Conservation (phyloP, 2,888 invertebrate species). For the Hirtodrosophila cameraria region DNA sequence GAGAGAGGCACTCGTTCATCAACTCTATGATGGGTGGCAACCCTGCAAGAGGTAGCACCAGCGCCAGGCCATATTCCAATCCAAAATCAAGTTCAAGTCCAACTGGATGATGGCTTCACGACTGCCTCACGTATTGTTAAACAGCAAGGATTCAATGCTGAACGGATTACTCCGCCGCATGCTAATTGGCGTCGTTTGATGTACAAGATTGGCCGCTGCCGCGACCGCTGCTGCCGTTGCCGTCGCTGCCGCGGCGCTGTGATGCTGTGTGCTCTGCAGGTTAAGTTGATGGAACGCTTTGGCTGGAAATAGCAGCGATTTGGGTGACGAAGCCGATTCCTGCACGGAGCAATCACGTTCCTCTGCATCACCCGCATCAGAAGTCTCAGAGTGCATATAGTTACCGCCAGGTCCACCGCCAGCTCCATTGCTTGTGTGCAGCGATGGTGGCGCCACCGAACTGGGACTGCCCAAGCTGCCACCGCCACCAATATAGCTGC, state of each 20-base stretch:
- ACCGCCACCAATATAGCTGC: constrained; percentile 68
- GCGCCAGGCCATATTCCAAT: constrained; percentile 6
- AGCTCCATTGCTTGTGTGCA: constrained; percentile 53
- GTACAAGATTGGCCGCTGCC: constrained; percentile 77
- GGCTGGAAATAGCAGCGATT: constrained; percentile 64
- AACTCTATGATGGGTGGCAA: no score
- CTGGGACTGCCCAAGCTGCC: constrained; percentile 71
- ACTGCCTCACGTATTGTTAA: constrained; percentile 85
- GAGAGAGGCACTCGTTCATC: no score
- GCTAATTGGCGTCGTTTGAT: constrained; percentile 86
- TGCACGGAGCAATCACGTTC: constrained; percentile 50
- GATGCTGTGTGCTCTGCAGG: constrained; percentile 70
- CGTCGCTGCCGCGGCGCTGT: constrained; percentile 43
- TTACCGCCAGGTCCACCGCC: constrained; percentile 4
- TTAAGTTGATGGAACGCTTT: constrained; percentile 73
- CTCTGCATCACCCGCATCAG: constrained; percentile 58
- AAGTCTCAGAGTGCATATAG: constrained; percentile 51
- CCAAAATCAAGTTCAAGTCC: constrained; percentile 20
- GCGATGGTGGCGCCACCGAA: constrained; percentile 48
- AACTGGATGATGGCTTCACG: constrained; percentile 7
- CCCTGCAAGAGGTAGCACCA: constrained; percentile 6
- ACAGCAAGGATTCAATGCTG: constrained; percentile 94
- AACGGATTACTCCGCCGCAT: constrained; percentile 89
- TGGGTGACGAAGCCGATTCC: constrained; percentile 57
- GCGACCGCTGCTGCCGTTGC: constrained; percentile 69